These are phyloP conservation scores for Phyllostomus discolor DNA, from an alignment of 2,113 vertebrate species.

Conservation along the genomic window DNA sequence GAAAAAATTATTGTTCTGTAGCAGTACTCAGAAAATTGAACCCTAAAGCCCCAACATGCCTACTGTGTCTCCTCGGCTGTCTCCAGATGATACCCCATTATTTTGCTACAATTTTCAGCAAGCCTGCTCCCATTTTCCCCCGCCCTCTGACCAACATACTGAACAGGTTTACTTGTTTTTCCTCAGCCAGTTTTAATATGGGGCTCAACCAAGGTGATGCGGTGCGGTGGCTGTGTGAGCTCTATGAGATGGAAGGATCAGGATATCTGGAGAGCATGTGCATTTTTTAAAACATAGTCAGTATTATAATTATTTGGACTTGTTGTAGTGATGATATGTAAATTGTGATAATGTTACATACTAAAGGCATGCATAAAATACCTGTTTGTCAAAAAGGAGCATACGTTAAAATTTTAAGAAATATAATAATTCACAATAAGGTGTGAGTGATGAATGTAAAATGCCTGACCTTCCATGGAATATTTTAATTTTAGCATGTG, in stretches of 20 bases:
- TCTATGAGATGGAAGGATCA: neutral
- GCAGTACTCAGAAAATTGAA: slow-evolving; percentile 32
- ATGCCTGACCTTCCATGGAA: neutral
- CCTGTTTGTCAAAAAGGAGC: neutral
- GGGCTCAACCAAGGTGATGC: neutral
- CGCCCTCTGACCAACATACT: neutral
- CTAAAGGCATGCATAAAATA: neutral
- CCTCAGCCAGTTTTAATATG: neutral
- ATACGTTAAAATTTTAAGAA: neutral
- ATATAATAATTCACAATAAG: neutral
- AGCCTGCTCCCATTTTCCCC: neutral
- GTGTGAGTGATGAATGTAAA: neutral
- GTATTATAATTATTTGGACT: neutral
- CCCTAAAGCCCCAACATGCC: neutral
- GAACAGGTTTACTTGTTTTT: neutral
- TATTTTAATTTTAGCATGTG: neutral
- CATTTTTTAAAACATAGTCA: neutral
- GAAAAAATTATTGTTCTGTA: neutral
- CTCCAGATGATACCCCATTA: neutral
- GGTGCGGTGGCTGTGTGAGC: neutral
- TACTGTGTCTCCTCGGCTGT: neutral
- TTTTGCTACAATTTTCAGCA: slow-evolving; percentile 5
- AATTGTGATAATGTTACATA: neutral
- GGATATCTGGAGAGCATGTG: neutral
- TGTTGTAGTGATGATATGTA: neutral